phyloP scores from a whole-genome alignment of 2,888 invertebrate species.

The Allygus modestus region DNA sequence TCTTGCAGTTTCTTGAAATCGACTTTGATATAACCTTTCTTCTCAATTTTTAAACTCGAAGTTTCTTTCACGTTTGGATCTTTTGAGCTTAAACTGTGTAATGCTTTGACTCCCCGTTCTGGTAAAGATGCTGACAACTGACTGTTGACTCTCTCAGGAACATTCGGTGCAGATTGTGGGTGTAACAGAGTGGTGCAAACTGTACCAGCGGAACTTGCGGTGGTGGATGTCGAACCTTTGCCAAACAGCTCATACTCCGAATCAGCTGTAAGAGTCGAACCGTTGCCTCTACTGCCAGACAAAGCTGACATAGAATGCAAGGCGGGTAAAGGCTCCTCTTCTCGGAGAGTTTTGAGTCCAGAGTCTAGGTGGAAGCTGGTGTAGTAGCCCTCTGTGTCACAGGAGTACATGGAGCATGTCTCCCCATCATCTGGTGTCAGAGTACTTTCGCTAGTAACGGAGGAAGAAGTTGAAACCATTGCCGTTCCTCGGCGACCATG shows the following conservation, averaged over 20 bases:
- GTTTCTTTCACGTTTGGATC: conserved; percentile 66
- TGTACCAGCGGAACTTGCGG: conserved; percentile 93
- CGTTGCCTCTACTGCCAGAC: conserved; percentile 82
- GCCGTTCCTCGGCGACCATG: conserved; percentile 74
- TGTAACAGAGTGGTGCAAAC: conserved; percentile 91
- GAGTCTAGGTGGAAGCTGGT: conserved; percentile 98
- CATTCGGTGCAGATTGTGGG: conserved; percentile 81
- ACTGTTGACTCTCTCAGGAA: conserved; percentile 87
- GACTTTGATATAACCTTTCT: conserved; percentile 67
- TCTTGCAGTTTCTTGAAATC: conserved; percentile 66
- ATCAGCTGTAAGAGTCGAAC: conserved; percentile 80
- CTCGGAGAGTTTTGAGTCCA: conserved; percentile 90
- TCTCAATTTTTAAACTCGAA: conserved; percentile 68
- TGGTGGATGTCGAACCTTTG: conserved; percentile 91
- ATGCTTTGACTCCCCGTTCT: conserved; percentile 67
- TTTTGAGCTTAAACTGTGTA: conserved; percentile 60
- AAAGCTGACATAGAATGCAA: conserved; percentile 84
- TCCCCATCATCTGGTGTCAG: conserved; percentile 92
- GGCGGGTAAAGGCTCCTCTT: conserved; percentile 82
- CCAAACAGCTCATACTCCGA: conserved; percentile 95
- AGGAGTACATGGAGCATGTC: conserved; percentile 89
- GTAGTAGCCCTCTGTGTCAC: conserved; percentile 98
- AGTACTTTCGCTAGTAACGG: conserved; percentile 91
- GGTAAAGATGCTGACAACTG: conserved; percentile 69
- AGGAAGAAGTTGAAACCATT: conserved; percentile 85